Base-by-base conservation (phyloP, 2,797 vertebrate genomes). In the Coendou prehensilis region DNA sequence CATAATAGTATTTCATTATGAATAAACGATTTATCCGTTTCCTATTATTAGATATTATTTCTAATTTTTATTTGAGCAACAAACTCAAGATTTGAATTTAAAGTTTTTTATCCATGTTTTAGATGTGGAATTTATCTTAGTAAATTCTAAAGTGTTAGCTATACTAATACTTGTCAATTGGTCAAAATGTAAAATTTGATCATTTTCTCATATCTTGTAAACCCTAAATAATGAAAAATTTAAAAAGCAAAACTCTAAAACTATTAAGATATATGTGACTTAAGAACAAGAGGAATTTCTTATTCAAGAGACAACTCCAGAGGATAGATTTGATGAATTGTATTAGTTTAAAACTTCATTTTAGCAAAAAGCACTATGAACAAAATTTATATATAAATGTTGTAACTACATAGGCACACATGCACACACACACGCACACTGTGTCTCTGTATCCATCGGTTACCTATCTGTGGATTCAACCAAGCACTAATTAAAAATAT, bases 191-290 rank as follows among this genome's bases (percentile, higher is more conserved):
- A 37, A 76, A 52, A 81, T 81, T 64, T 64, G 57, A 63, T 64
- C 37, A 57, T 28, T 91, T 17, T 75, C 56, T 91, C 30, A 82
- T 15, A 61, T 41, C 30, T 33, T 47, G 13, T 59, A 79, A 37
- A 64, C 63, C 37, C 4, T 87, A 69, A 76, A 41, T 78, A 61
- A 56, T 33, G 22, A 45, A 78, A 78, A 54, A 8, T 59, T 71
- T 22, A 56, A 57, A 59, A 86, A 87, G 61, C 91, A 93, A 93
- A 93, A 71, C 22, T 59, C 30, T 76, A 26, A 87, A 92, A 57
- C 18, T 54, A 50, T 84, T 84, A 57, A 54, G 54, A 37, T 85
- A 56, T 18, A 23, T 87, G 41, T 41, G 13, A 76, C 14, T 56
- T 63, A 54, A 73, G 45, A 52, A 90, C 56, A 54, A 86, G 47